These are phyloP conservation scores for Caerostris extrusa DNA, from an alignment of 1,140 invertebrate species.

Conservation along the genomic window DNA sequence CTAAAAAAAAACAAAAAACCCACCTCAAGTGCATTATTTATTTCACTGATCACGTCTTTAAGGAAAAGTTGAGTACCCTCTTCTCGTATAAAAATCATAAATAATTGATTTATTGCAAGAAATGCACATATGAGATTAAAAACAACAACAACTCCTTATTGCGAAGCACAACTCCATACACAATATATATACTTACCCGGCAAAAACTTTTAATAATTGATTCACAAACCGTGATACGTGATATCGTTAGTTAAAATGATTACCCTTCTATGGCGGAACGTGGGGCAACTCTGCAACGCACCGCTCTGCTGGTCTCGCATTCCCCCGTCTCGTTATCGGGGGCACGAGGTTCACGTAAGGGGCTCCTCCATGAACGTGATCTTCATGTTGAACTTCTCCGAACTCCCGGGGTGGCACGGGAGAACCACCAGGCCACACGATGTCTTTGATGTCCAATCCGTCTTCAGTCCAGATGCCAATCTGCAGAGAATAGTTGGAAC, in stretches of 20 bases:
- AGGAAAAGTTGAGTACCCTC: no score
- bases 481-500: conserved; percentile 82
- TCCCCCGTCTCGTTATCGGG: conserved; percentile 90
- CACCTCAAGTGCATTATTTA: no score
- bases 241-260: background rate
- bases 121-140: no score
- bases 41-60: no score
- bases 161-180: no score
- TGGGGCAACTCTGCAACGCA: conserved; percentile 86
- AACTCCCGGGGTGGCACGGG: conserved; percentile 97
- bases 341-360: conserved; percentile 97
- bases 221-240: background rate
- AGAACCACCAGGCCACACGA: conserved; percentile 98
- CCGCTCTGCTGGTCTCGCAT: conserved; percentile 91
- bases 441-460: conserved; percentile 96
- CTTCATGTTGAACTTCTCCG: conserved; percentile 97
- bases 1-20: no score
- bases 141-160: no score
- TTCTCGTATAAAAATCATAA: no score
- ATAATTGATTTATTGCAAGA: no score
- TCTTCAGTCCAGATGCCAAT: conserved; percentile 94
- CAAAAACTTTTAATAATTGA: background rate
- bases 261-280: conserved; percentile 68
- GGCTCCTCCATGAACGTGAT: conserved; percentile 98
- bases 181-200: no score